A percentile compares a stretch with the other conserved stretches of the same genome.
phyloP scores from a whole-genome alignment of 2,113 vertebrate genomes.

The Oreochromis aureus region DNA sequence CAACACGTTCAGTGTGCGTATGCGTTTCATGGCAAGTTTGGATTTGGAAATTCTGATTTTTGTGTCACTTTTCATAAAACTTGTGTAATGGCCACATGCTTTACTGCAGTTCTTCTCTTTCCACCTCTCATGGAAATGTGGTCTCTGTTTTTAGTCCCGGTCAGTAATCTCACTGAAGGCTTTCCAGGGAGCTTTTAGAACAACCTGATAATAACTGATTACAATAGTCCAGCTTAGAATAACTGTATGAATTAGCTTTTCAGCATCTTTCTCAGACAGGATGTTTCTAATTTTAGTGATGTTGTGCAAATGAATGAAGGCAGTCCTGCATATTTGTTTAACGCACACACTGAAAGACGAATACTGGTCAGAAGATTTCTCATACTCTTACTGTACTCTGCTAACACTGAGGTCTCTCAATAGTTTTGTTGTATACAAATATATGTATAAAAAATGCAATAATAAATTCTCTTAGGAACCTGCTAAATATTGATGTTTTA shows the following conservation, averaged over 20 bases:
- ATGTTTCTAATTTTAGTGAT: background rate
- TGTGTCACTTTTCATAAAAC: accelerated
- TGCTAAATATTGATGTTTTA: background rate
- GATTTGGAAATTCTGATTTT: background rate
- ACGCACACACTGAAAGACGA: accelerated
- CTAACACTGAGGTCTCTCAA: background rate
- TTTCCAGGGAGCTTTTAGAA: background rate
- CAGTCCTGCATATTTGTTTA: background rate
- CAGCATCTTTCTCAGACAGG: background rate
- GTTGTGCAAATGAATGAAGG: background rate
- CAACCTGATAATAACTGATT: background rate
- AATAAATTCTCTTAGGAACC: background rate
- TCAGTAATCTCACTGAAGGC: background rate
- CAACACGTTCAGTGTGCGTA: accelerated
- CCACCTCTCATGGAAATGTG: background rate
- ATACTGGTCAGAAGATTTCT: background rate
- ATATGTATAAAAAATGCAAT: background rate
- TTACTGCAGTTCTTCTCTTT: accelerated
- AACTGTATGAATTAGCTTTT: background rate
- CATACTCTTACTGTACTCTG: background rate
- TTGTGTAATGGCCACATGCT: background rate
- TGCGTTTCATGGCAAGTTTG: background rate
- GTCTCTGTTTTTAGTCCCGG: background rate
- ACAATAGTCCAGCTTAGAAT: background rate
- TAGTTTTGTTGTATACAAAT: background rate